These are phyloP conservation scores for Capra hircus DNA, from an alignment of 2,113 vertebrate genomes.

Conservation along the genomic window DNA sequence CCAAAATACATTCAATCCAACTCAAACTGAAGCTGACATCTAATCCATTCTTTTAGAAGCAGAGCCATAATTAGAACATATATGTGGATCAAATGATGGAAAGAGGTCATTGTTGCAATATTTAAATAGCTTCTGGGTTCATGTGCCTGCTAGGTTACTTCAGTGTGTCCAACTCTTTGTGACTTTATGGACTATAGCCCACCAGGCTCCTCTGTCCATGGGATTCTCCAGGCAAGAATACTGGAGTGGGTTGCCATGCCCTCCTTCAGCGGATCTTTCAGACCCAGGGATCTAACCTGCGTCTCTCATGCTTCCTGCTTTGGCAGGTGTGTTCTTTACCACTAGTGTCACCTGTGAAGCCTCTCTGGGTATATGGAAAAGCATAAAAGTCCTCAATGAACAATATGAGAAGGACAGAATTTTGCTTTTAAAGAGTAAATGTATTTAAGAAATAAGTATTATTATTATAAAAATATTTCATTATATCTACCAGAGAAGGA, in stretches of 20 bases:
- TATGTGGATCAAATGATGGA: not conserved
- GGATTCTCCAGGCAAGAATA: not conserved
- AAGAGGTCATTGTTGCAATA: not conserved
- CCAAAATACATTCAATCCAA: not conserved
- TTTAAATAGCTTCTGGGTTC: not conserved
- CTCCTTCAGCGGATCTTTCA: not conserved
- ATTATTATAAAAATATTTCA: not conserved
- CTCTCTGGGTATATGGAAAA: not conserved
- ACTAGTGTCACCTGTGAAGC: not conserved
- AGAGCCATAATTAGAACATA: not conserved
- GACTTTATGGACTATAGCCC: not conserved
- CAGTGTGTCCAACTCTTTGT: not conserved
- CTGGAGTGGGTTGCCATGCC: not conserved
- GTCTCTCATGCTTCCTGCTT: not conserved
- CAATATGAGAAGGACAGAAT: not conserved
- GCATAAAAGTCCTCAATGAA: not conserved
- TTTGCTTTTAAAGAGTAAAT: not conserved
- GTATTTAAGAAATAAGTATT: not conserved
- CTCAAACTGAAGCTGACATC: not conserved
- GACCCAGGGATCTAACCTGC: fast-evolving
- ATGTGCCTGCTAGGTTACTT: not conserved
- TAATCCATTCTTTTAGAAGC: not conserved
- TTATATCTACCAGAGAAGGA: not conserved
- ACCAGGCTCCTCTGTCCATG: not conserved
- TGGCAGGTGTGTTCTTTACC: not conserved